Base-by-base conservation (phyloP, 2,888 invertebrate genomes). In the Dascillus cervinus region DNA sequence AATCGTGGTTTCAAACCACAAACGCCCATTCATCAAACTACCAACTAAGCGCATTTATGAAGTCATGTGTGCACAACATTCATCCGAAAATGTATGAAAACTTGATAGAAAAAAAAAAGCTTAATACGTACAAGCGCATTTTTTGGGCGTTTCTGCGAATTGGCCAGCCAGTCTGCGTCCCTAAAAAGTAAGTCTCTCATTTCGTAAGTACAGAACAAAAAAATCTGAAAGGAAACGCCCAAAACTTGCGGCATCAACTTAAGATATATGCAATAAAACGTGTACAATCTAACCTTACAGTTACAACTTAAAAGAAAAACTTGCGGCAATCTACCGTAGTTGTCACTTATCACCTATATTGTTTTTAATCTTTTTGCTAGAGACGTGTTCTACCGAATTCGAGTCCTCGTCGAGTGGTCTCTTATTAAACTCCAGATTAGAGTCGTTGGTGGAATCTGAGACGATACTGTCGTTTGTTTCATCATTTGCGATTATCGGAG, bases 381-480 rank as follows among this genome's bases (percentile, higher is more conserved):
- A 61, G 39, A 70, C 68, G 47, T 68, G 66, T 44, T 67, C 69
- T 29, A 53, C 57, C 43, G 64, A 64, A 48, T 62, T 64, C 37
- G 56, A 58, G 26, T 53, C 55, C 29, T 43, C 46, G 25, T 58
- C 58, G 13, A 58, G 46, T 29, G 59, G 56, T 46, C 64, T 49
- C 43, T 64, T 64, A 34, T 43, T 44, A 8, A 43, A 36, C 15
- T 41, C 38, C 35, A 51, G 42, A 22, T 44, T 47, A 11, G 61
- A 61, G 35, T 68, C 68, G 51, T 68, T 68, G 39, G 68, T 69
- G 13, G 62, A 62, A 39, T 60, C 60, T 9, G 62, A 63, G 12
- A 68, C 66, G 39, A 69, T 59, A 31, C 68, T 68, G 50, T 71
- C 71, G 47, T 71, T 71, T 36, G 70, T 71, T 51, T 71, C 69